Evolutionary conservation across 2,888 invertebrate species (phyloP).

Genomic region (Heliconius ismenius): DNA sequence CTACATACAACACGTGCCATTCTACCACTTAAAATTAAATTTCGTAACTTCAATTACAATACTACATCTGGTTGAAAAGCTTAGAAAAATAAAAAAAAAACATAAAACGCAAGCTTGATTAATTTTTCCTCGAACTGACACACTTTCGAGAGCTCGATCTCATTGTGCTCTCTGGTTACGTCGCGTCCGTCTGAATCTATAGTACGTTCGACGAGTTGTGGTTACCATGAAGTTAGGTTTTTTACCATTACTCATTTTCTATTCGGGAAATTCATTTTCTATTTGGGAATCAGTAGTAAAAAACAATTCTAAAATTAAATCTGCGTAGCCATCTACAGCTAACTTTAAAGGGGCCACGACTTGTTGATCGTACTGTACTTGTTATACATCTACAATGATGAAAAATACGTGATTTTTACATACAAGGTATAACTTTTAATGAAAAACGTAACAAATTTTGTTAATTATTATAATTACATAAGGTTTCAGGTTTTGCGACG

Average conservation of each 20-base stretch:
- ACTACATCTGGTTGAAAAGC: background rate
- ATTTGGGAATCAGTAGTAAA: background rate
- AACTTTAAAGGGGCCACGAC: background rate
- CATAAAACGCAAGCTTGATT: slow-evolving; percentile 2
- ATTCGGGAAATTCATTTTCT: background rate
- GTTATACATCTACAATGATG: background rate
- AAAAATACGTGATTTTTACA: slow-evolving; percentile 11
- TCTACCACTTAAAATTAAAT: background rate
- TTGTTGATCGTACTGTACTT: background rate
- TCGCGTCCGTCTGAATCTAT: slow-evolving; percentile 14
- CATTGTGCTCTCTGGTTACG: slow-evolving; percentile 5
- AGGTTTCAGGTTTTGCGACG: background rate
- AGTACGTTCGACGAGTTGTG: background rate
- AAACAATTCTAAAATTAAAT: background rate
- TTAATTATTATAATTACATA: background rate
- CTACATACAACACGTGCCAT: background rate
- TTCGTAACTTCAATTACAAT: slow-evolving; percentile 3
- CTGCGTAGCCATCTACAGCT: background rate
- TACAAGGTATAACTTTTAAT: slow-evolving; percentile 21
- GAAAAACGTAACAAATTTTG: background rate
- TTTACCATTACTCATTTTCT: background rate
- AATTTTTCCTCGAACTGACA: slow-evolving; percentile 23
- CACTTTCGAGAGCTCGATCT: slow-evolving; percentile 17
- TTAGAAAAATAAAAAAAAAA: slow-evolving; percentile 10
- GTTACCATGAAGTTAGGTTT: background rate